A percentile compares a stretch with the other conserved stretches of the same genome.
phyloP scores from a whole-genome alignment of 2,113 vertebrate species.

The Echinops telfairi region DNA sequence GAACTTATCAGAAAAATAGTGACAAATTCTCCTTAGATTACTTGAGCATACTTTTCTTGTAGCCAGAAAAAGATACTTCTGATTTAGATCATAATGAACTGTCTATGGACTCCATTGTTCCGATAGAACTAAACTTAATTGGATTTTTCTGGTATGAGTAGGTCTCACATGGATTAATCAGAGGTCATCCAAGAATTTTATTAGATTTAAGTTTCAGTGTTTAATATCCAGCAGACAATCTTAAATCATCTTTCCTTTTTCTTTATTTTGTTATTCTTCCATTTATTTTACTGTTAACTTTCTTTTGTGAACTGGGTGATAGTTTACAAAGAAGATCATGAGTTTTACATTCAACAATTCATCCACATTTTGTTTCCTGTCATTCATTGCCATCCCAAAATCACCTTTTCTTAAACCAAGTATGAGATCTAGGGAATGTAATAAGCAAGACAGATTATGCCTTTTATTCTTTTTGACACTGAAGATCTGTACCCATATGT shows the following conservation, averaged over 20 bases:
- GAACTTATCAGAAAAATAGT: conserved; percentile 20
- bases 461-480: conserved; percentile 36
- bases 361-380: no score
- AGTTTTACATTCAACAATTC: no score
- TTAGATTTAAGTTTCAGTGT: neutral
- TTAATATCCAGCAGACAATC: neutral
- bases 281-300: no score
- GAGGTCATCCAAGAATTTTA: neutral
- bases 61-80: neutral
- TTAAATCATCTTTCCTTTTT: neutral
- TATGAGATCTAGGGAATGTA: neutral
- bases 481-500: neutral
- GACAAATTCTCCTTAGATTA: neutral
- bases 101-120: neutral
- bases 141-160: neutral
- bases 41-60: conserved; percentile 15
- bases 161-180: neutral
- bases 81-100: neutral
- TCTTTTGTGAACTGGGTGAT: no score
- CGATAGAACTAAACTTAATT: neutral
- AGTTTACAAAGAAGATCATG: no score
- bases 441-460: neutral
- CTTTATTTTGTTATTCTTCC: no score
- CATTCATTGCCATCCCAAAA: no score
- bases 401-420: neutral